Evolutionary conservation across 2,888 invertebrate genomes (phyloP), one percentile per base, ranked within the genome.

Genomic region (Monopis laevigella): DNA sequence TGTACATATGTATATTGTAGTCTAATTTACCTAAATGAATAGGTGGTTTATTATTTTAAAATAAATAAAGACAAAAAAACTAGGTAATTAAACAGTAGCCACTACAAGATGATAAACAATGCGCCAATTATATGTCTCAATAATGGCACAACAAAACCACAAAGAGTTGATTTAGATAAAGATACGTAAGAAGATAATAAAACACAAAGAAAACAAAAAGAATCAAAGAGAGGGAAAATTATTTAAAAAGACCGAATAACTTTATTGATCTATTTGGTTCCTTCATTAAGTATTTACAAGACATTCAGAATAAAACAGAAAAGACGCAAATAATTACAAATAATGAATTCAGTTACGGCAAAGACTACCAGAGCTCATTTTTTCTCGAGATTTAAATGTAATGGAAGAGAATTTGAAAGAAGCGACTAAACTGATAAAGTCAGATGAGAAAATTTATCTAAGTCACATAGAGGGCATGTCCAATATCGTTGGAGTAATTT

Each of bases 281-380:
- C 50, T 55, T 56, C 48, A 56, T 55, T 56, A 57, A 50, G 45
- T 53, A 57, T 55, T 52, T 53, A 52, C 49, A 47, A 47, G 46
- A 50, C 53, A 49, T 51, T 55, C 50, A 56, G 54, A 53, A 59
- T 49, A 62, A 63, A 61, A 55, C 52, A 54, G 53, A 58, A 61
- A 62, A 58, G 55, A 56, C 56, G 59, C 52, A 56, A 57, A 59
- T 70, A 69, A 74, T 71, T 67, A 71, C 62, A 56, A 67, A 62
- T 65, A 65, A 69, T 65, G 70, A 56, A 69, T 68, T 59, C 45
- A 51, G 52, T 58, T 54, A 58, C 55, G 57, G 63, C 60, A 61
- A 62, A 62, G 60, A 57, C 52, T 49, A 62, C 59, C 62, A 62
- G 59, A 50, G 51, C 53, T 51, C 49, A 47, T 49, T 53, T 47